These are phyloP conservation scores for Drosophila pseudotakahashii DNA, from an alignment of 2,888 invertebrate species.

Conservation along the genomic window DNA sequence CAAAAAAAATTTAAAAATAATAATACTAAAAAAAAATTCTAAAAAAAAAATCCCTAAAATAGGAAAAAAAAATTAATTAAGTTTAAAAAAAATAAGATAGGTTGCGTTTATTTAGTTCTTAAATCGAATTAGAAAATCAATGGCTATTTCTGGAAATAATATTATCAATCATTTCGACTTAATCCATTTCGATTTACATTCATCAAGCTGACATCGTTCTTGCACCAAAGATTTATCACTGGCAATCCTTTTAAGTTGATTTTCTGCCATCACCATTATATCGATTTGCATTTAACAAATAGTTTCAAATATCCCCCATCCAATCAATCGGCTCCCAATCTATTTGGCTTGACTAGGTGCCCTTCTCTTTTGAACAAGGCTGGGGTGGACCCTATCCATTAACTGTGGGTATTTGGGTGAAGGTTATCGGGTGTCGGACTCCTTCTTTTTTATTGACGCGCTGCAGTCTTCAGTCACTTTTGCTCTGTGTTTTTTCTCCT, in stretches of 20 bases:
- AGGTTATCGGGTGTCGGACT: constrained; percentile 52
- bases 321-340: neutral
- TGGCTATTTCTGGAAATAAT: too few relatives aligned
- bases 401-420: constrained; percentile 58
- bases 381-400: constrained; percentile 9
- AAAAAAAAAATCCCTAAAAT: too few relatives aligned
- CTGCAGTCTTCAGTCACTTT: constrained; percentile 11
- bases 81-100: too few relatives aligned
- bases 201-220: neutral
- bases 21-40: too few relatives aligned
- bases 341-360: constrained; percentile 4
- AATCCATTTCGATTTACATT: too few relatives aligned
- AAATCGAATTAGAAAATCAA: too few relatives aligned
- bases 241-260: constrained; percentile 1
- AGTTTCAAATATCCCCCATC: constrained; percentile 4
- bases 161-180: too few relatives aligned
- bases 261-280: neutral
- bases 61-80: too few relatives aligned
- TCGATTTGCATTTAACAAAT: constrained; percentile 7
- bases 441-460: constrained; percentile 33
- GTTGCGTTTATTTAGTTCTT: too few relatives aligned
- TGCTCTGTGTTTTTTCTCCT: neutral
- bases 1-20: too few relatives aligned
- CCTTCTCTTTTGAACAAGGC: constrained; percentile 24
- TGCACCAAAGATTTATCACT: neutral